These are phyloP conservation scores for Circaetus gallicus DNA, from an alignment of 2,113 vertebrate species.

Conservation along the genomic window DNA sequence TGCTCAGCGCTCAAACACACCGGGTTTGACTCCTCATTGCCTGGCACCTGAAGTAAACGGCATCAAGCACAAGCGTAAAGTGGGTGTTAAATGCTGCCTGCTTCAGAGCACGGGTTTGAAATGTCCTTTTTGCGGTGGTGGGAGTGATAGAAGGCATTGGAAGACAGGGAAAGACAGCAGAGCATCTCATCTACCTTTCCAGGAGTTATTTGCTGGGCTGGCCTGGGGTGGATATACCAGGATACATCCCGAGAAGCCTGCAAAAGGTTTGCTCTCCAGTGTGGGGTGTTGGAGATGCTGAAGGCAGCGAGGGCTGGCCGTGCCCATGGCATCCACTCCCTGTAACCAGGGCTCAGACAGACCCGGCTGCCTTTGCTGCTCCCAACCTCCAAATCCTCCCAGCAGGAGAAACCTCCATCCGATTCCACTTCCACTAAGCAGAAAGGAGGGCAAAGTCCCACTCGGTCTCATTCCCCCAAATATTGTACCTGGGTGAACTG, in stretches of 20 bases:
- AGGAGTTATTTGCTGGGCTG: background rate
- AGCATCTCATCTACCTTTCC: background rate
- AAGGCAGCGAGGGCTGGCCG: background rate
- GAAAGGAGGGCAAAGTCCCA: background rate
- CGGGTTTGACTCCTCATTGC: background rate
- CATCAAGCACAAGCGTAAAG: background rate
- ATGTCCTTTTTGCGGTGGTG: background rate
- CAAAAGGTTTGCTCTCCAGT: background rate
- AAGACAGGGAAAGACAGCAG: rapidly evolving
- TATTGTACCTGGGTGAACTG: background rate
- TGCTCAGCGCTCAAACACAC: conserved; percentile 7
- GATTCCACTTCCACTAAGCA: background rate
- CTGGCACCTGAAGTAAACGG: background rate
- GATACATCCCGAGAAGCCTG: rapidly evolving
- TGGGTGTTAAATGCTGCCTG: background rate
- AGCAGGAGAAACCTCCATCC: background rate
- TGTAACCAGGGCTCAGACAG: rapidly evolving
- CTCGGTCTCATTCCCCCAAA: rapidly evolving
- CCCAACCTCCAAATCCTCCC: background rate
- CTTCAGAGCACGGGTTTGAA: background rate
- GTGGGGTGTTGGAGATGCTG: background rate
- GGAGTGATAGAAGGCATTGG: background rate
- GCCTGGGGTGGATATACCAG: background rate
- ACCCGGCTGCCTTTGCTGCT: background rate
- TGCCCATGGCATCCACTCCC: rapidly evolving